Conservation (phyloP, 1,140 invertebrate species). For the Odontomachus brunneus region DNA sequence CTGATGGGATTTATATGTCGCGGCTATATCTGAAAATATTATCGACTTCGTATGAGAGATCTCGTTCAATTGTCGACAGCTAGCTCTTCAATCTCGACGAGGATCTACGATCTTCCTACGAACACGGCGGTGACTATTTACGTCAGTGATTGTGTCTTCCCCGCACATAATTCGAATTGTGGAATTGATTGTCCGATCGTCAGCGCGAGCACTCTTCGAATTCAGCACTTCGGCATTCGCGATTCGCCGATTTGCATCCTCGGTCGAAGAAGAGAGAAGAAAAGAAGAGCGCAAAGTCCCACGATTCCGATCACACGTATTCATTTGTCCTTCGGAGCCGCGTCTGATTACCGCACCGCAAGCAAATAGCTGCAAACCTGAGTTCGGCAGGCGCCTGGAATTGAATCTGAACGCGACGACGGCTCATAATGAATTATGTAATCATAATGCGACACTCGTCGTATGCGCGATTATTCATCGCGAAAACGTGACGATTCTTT, state of each 20-base stretch:
- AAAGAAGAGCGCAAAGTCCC: background rate
- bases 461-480: background rate
- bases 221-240: background rate
- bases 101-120: no score
- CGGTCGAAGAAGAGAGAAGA: no score
- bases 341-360: conserved; percentile 43
- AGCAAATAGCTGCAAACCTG: conserved; percentile 39
- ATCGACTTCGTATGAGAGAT: no score
- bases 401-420: background rate
- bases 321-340: conserved; percentile 41
- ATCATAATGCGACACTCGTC: conserved; percentile 19
- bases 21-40: no score
- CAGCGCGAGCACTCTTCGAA: background rate
- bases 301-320: conserved; percentile 15
- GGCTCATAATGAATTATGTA: conserved; percentile 49
- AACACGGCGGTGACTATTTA: no score
- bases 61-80: no score
- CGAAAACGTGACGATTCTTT: background rate
- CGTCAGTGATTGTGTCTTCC: no score
- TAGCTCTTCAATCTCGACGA: no score
- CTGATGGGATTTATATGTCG: no score
- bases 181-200: no score
- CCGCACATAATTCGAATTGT: no score
- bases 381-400: conserved; percentile 16
- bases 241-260: no score